Percentiles rank a stretch among this genome's conserved stretches.
Evolutionary conservation across 2,113 vertebrate genomes (phyloP).

Genomic region (Spilogale gracilis): DNA sequence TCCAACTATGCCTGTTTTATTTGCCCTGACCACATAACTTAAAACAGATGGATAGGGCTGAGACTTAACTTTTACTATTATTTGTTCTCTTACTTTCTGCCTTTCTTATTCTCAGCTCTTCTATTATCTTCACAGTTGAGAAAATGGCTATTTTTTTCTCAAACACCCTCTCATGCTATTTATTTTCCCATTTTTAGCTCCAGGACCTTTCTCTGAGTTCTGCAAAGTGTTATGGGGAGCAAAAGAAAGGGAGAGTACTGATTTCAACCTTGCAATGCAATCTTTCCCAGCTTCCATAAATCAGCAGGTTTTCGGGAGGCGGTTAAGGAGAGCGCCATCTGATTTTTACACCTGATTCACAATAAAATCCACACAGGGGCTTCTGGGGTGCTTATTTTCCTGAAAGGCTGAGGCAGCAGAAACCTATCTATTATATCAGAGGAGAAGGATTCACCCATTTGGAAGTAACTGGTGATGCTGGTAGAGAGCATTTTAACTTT

Average conservation of each 20-base stretch:
- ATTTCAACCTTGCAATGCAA: conserved; percentile 54
- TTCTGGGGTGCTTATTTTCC: conserved; percentile 36
- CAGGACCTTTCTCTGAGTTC: conserved; percentile 48
- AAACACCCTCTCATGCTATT: conserved; percentile 18
- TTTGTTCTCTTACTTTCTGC: conserved; percentile 22
- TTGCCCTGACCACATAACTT: background rate
- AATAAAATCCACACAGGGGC: conserved; percentile 19
- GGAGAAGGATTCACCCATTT: conserved; percentile 45
- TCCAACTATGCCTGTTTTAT: background rate
- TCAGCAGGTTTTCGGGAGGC: conserved; percentile 69
- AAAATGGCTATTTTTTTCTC: conserved; percentile 61
- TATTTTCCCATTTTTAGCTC: conserved; percentile 46
- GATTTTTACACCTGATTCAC: conserved; percentile 72
- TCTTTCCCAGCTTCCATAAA: background rate
- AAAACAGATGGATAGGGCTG: background rate
- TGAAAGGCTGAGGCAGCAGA: conserved; percentile 51
- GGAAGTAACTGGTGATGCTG: conserved; percentile 44
- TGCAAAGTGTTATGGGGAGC: conserved; percentile 2
- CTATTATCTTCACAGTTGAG: conserved; percentile 16
- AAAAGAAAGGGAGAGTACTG: background rate
- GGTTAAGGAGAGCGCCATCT: background rate
- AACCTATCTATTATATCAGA: background rate
- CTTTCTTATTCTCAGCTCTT: conserved; percentile 7
- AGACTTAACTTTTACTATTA: background rate
- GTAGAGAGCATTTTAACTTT: conserved; percentile 28